Evolutionary conservation across 2,797 vertebrate genomes (phyloP).

Genomic region (Potorous gilbertii): DNA sequence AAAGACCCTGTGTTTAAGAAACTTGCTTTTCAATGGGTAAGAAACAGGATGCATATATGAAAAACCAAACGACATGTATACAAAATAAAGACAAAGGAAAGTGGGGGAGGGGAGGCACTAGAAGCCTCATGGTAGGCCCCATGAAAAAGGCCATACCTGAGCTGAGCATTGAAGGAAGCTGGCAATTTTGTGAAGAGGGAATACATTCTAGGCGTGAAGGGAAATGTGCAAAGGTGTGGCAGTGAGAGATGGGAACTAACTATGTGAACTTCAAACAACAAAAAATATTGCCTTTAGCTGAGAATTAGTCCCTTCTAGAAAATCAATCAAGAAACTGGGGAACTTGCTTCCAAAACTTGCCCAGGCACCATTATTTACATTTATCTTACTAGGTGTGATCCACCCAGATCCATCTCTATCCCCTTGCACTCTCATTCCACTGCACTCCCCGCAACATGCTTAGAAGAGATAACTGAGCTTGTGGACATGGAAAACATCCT

Average conservation of each 20-base stretch:
- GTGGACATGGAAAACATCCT: not conserved
- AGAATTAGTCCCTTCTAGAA: not conserved
- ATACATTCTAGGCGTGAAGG: not conserved
- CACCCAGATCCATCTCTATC: not conserved
- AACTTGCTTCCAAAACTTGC: not conserved
- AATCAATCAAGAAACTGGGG: not conserved
- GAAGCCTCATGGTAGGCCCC: not conserved
- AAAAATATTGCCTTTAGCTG: not conserved
- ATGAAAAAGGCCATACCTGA: not conserved
- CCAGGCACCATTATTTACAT: not conserved
- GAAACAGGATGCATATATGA: not conserved
- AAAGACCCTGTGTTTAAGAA: not conserved
- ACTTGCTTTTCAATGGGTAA: not conserved
- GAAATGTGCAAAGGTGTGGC: not conserved
- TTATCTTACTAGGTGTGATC: not conserved
- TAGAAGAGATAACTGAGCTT: not conserved
- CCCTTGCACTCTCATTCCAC: not conserved
- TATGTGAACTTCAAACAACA: not conserved
- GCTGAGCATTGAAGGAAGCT: not conserved
- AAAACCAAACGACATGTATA: not conserved
- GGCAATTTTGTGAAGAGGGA: not conserved
- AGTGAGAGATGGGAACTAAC: not conserved
- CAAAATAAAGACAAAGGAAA: not conserved
- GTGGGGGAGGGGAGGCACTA: not conserved
- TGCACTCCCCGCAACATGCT: not conserved